Percentiles rank a stretch among this genome's conserved stretches.
These are phyloP conservation scores for Mesocentrotus franciscanus DNA, from an alignment of 53 echinoderm and acorn worm species.

Conservation along the genomic window DNA sequence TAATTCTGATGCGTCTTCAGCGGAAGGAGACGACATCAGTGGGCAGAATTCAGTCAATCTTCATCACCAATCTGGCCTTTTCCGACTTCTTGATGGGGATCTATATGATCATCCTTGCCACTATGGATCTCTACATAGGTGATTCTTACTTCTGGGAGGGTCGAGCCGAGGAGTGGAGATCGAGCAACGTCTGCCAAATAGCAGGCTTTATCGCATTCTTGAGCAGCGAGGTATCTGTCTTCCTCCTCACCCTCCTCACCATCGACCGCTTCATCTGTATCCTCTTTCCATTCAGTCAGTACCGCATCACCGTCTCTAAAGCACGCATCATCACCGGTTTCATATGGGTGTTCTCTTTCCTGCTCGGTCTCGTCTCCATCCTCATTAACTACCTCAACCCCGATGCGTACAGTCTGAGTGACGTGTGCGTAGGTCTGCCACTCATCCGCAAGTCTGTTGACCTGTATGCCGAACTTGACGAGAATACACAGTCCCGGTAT, in stretches of 20 bases:
- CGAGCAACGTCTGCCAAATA: conserved; percentile 38
- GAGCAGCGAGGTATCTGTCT: conserved; percentile 65
- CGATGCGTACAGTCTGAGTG: conserved; percentile 63
- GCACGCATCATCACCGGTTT: neutral
- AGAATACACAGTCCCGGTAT: conserved; percentile 13
- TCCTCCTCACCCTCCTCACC: conserved; percentile 55
- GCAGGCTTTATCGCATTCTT: conserved; percentile 48
- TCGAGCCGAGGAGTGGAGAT: conserved; percentile 55
- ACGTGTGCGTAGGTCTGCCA: conserved; percentile 73
- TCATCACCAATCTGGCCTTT: conserved; percentile 63
- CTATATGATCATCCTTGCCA: conserved; percentile 64
- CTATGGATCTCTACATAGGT: conserved; percentile 26
- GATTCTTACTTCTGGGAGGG: conserved; percentile 53
- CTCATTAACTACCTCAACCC: conserved; percentile 9
- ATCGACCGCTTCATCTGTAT: conserved; percentile 67
- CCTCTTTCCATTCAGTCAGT: conserved; percentile 61
- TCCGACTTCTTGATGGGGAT: conserved; percentile 67
- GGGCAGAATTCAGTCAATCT: conserved; percentile 20
- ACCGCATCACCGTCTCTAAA: neutral
- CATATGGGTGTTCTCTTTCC: conserved; percentile 50
- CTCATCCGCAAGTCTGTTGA: conserved; percentile 40
- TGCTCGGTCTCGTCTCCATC: conserved; percentile 1
- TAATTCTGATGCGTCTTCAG: conserved; percentile 43
- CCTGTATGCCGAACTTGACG: conserved; percentile 23
- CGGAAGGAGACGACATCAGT: neutral